These are phyloP conservation scores for Neolamprologus caudopunctatus DNA, from an alignment of 2,113 vertebrate species.

Conservation along the genomic window DNA sequence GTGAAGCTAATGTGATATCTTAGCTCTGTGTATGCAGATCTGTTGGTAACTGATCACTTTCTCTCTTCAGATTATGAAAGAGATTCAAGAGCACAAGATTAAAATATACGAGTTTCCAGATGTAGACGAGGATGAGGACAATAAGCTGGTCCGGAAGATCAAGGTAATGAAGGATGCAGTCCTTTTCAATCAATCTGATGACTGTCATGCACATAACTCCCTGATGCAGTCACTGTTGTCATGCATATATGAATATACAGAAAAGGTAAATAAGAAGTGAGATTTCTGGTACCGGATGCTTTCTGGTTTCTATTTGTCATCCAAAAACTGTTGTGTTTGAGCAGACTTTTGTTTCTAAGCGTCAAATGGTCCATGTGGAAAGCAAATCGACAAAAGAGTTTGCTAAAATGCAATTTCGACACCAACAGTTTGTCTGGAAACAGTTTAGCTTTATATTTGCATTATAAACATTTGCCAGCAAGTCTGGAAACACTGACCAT, in stretches of 20 bases:
- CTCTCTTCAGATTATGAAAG: slow-evolving; percentile 71
- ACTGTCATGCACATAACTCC: neutral
- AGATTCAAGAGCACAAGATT: slow-evolving; percentile 78
- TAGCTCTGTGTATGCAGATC: neutral
- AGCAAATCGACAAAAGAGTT: neutral
- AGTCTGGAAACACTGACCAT: neutral
- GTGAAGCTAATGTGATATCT: neutral
- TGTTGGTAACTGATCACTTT: neutral
- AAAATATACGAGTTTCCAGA: slow-evolving; percentile 79
- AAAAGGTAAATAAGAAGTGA: neutral
- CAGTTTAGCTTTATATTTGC: neutral
- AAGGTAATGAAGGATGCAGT: slow-evolving; percentile 51
- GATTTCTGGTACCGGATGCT: neutral
- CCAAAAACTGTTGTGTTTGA: neutral
- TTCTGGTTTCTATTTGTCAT: fast-evolving
- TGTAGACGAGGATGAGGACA: slow-evolving; percentile 73
- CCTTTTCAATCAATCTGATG: neutral
- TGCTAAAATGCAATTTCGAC: fast-evolving
- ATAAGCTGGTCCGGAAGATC: slow-evolving; percentile 74
- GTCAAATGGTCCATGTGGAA: too few species aligned
- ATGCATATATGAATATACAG: neutral
- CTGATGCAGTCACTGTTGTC: fast-evolving
- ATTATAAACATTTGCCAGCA: neutral
- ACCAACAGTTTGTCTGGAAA: neutral
- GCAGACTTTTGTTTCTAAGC: neutral